phyloP scores from a whole-genome alignment of 30 jellyfish, hydroid and myxozoan genomes.

The Chrysaora quinquecirrha region DNA sequence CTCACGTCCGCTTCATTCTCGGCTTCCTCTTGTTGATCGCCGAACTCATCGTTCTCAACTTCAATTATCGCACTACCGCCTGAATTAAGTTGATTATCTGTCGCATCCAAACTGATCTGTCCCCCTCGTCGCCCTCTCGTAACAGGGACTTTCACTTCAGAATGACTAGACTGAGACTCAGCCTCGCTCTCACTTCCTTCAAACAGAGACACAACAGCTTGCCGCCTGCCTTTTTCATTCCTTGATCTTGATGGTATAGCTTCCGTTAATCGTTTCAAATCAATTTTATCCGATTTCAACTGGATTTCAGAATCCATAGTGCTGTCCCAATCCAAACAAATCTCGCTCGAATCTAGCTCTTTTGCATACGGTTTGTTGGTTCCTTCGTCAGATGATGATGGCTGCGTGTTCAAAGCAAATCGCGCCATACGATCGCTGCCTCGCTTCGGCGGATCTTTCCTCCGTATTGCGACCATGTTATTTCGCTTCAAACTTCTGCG shows the following conservation, averaged over 20 bases:
- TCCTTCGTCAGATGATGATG: not conserved
- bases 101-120: not conserved
- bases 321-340: constrained; percentile 58
- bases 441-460: constrained; percentile 51
- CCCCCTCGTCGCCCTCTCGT: not conserved
- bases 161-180: not conserved
- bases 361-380: not conserved
- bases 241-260: not conserved
- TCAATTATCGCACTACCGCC: no score
- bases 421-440: constrained; percentile 5
- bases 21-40: not conserved
- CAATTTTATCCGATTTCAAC: not conserved
- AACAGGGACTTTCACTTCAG: not conserved
- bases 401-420: not conserved
- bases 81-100: not conserved
- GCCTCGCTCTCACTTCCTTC: not conserved
- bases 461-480: constrained; percentile 42
- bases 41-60: not conserved
- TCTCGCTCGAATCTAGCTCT: constrained; percentile 22
- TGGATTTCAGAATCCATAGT: constrained; percentile 49
- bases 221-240: not conserved
- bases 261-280: no score
- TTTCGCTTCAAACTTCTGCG: constrained; percentile 63
- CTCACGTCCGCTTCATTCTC: not conserved
- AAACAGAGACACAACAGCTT: not conserved